phyloP scores from a whole-genome alignment of 2,888 invertebrate species.

The Trachelus iudaicus region DNA sequence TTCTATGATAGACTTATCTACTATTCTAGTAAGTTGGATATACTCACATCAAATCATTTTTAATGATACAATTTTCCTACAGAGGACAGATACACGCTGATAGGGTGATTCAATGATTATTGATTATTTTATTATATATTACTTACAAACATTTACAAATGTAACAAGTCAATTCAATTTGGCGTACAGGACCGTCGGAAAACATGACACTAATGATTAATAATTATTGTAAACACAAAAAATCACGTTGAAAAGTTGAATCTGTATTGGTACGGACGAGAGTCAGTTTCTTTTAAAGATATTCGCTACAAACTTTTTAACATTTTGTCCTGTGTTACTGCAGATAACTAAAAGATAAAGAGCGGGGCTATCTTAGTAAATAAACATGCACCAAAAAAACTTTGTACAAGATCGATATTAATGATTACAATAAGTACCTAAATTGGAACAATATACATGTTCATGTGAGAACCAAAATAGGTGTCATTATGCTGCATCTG shows the following conservation, averaged over 20 bases:
- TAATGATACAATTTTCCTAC: background rate
- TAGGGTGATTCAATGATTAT: conserved; percentile 38
- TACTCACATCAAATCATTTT: background rate
- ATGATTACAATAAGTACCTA: conserved; percentile 24
- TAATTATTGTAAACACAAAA: conserved; percentile 22
- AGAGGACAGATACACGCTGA: background rate
- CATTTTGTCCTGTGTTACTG: background rate
- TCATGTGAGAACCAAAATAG: conserved; percentile 5
- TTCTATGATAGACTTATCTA: background rate
- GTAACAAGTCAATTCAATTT: conserved; percentile 63
- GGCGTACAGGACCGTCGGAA: conserved; percentile 57
- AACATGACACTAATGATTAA: conserved; percentile 47
- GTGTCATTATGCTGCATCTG: conserved; percentile 6
- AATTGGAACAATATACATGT: conserved; percentile 10
- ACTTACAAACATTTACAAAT: conserved; percentile 64
- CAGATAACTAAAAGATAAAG: background rate
- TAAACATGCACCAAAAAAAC: conserved; percentile 28
- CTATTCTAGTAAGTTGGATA: background rate
- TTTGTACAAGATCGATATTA: conserved; percentile 32
- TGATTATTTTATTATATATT: conserved; percentile 60
- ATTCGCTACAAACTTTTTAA: background rate
- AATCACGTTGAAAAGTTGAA: conserved; percentile 5
- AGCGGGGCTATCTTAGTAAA: conserved; percentile 5
- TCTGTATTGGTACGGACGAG: background rate
- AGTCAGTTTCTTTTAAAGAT: conserved; percentile 15